phyloP scores from a whole-genome alignment of 2,888 invertebrate species.

The Drosophila borborema region DNA sequence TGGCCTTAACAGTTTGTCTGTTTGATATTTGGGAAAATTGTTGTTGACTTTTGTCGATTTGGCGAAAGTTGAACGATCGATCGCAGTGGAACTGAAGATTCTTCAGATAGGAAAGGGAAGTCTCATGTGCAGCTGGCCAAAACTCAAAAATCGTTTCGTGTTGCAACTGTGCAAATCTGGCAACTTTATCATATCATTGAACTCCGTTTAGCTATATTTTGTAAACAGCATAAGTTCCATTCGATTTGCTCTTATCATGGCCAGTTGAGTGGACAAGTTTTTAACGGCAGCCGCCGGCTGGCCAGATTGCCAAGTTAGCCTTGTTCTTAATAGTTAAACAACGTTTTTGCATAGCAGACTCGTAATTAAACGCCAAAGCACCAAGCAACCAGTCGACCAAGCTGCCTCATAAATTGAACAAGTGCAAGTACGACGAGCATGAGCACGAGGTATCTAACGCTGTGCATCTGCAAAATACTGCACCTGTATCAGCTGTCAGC shows the following conservation, averaged over 20 bases:
- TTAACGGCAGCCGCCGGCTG: constrained; percentile 19
- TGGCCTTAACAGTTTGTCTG: constrained; percentile 35
- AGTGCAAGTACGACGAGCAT: constrained; percentile 28
- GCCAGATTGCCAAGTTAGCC: constrained; percentile 61
- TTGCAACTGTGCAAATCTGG: background rate
- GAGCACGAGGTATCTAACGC: constrained; percentile 25
- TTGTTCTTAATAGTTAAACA: constrained; percentile 73
- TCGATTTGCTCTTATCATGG: constrained; percentile 40
- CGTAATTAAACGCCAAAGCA: constrained; percentile 58
- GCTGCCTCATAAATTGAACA: constrained; percentile 39
- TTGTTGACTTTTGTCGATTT: constrained; percentile 52
- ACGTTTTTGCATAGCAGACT: constrained; percentile 56
- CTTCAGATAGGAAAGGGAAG: constrained; percentile 39
- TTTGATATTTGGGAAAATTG: constrained; percentile 54
- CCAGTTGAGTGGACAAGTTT: constrained; percentile 29
- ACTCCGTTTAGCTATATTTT: background rate
- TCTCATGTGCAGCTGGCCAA: constrained; percentile 2
- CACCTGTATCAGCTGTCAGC: constrained; percentile 55
- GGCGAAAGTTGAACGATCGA: constrained; percentile 64
- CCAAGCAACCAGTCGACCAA: background rate
- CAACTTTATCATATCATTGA: background rate
- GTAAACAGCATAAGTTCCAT: constrained; percentile 3
- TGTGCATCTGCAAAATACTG: constrained; percentile 54
- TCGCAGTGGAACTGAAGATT: constrained; percentile 6
- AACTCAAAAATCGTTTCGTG: too few relatives aligned